Evolutionary conservation across 2,113 vertebrate species (phyloP).

Genomic region (Pelobates fuscus): DNA sequence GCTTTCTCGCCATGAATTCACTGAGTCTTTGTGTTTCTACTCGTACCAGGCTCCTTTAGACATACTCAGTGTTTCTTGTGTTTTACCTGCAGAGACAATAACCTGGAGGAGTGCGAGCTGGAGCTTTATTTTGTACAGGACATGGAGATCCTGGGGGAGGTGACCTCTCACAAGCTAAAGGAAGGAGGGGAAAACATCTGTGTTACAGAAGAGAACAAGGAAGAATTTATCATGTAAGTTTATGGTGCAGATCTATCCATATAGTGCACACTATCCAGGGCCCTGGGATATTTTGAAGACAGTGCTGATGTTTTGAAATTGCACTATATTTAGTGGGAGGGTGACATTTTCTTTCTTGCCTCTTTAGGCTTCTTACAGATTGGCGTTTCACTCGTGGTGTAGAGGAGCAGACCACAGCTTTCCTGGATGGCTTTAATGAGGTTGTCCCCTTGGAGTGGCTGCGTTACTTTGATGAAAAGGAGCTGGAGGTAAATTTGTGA

Average conservation of each 20-base stretch:
- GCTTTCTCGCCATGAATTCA: no score
- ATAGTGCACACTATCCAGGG: no score
- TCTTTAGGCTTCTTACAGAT: constrained; percentile 88
- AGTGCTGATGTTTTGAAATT: no score
- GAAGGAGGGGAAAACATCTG: constrained; percentile 89
- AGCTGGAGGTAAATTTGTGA: constrained; percentile 80
- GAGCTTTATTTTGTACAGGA: constrained; percentile 98
- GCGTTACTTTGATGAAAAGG: constrained; percentile 95
- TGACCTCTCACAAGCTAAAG: constrained; percentile 94
- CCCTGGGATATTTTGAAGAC: no score
- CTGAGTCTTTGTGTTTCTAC: no score
- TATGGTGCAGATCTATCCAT: not conserved
- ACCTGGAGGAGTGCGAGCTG: constrained; percentile 90
- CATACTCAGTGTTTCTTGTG: not conserved
- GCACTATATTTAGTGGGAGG: no score
- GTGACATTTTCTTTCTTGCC: not conserved
- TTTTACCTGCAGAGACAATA: constrained; percentile 80
- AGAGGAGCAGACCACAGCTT: constrained; percentile 96
- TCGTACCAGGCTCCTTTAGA: no score
- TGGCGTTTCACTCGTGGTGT: constrained; percentile 95
- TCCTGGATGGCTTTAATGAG: constrained; percentile 95
- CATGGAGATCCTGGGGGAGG: constrained; percentile 97
- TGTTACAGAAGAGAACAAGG: constrained; percentile 94
- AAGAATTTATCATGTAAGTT: constrained; percentile 92
- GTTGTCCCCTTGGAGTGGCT: constrained; percentile 96